Conservation (phyloP, 1,140 invertebrate species). For the Hermetia illucens region DNA sequence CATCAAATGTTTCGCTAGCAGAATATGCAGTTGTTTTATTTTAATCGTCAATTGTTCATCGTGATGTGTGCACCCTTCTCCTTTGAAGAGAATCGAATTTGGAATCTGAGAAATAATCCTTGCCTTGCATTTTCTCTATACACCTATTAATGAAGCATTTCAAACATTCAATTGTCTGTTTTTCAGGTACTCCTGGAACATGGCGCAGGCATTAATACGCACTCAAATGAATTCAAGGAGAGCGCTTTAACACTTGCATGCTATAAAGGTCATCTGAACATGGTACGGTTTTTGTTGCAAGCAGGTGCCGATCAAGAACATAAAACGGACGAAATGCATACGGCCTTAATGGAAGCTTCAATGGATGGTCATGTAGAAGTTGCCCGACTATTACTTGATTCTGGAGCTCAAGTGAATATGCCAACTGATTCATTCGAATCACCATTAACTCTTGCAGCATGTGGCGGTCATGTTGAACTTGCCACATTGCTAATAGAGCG, state of each 20-base stretch:
- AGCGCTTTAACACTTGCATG: constrained; percentile 90
- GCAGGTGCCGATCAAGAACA: constrained; percentile 93
- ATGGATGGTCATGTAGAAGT: constrained; percentile 99
- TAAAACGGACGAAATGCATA: constrained; percentile 99
- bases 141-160: neutral
- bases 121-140: neutral
- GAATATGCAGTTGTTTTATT: no score
- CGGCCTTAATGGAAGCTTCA: constrained; percentile 97
- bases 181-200: constrained; percentile 66
- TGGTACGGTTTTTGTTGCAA: constrained; percentile 91
- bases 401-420: constrained; percentile 98
- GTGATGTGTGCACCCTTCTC: no score
- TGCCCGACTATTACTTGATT: constrained; percentile 79
- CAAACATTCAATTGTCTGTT: constrained; percentile 4
- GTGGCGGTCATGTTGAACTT: constrained; percentile 94
- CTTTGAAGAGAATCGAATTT: no score
- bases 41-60: no score
- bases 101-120: no score
- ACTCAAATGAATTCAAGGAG: constrained; percentile 98
- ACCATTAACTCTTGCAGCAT: constrained; percentile 92
- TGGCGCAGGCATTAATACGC: constrained; percentile 94
- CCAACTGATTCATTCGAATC: constrained; percentile 99
- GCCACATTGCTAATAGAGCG: constrained; percentile 89
- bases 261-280: constrained; percentile 95
- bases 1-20: no score